Base-by-base conservation (phyloP, 2,888 invertebrate species). In the Leptinotarsa peninsularis region DNA sequence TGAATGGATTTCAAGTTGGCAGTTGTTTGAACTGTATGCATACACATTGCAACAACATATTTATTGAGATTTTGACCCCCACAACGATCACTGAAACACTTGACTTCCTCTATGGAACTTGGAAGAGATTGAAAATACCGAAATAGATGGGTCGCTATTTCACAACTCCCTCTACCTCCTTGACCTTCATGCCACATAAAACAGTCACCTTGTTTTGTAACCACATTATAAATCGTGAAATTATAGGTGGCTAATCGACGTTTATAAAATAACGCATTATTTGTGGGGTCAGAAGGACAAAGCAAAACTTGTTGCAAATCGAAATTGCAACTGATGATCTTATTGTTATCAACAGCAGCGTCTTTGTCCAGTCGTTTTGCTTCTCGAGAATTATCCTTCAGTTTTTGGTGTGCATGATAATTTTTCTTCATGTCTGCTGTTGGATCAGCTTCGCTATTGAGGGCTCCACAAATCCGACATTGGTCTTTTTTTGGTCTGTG, bases 11-110 rank as follows among this genome's bases (percentile, higher is more conserved):
- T 27, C 27, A 50, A 50, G 15, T 50, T 50, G 50, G 27, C 27
- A 27, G 27, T 27, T 50, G 50, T 50, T 50, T 17, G 50, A 17
- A 50, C 50, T 50, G 50, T 50, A 17, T 50, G 50, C 15, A 50
- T 50, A 50, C 50, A 50, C 50, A 50, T 50, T 50, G 17, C 50
- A 50, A 50, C 14, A n/a, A 82, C 74, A 78, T 71, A 84, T 73
- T 83, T 78, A 69, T 84, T 82, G 13, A 81, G 73, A 60, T 84
- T 81, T 76, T 84, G 83, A 14, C 83, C 84, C 18, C 81, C 82
- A 68, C 82, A 84, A 66, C 83, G 71, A 71, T 83, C 82, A 74
- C 83, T 82, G 66, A 76, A 84, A 66, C 74, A 84, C 5, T 43
- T 71, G n/a, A 84, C 71, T 27, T 80, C 58, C 43, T 80, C 73